These are phyloP conservation scores for Allygus modestus DNA, from an alignment of 2,888 invertebrate genomes.

Conservation along the genomic window DNA sequence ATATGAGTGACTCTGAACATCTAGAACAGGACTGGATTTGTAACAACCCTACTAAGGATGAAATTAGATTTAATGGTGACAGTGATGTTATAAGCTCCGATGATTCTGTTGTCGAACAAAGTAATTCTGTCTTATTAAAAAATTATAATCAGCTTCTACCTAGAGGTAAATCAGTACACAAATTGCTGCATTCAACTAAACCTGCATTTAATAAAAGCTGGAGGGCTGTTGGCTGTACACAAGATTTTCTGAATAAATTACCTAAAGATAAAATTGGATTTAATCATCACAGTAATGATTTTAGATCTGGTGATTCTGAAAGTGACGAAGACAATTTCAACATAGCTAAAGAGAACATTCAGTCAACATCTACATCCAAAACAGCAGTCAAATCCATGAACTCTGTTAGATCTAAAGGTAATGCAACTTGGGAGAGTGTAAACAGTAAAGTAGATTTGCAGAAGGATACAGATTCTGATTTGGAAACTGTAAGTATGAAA, in stretches of 20 bases:
- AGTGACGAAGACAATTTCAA: not conserved
- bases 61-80: not conserved
- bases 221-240: not conserved
- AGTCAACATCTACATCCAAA: no score
- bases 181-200: not conserved
- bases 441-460: no score
- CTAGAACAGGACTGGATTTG: not conserved
- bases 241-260: not conserved
- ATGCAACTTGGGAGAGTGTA: no score
- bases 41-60: not conserved
- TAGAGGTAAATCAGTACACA: not conserved
- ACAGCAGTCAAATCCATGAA: no score
- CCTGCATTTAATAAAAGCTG: not conserved
- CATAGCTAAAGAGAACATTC: not conserved
- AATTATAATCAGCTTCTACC: not conserved
- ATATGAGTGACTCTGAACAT: no score
- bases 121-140: not conserved
- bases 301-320: not conserved
- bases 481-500: not conserved
- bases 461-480: not conserved
- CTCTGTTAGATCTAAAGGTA: no score
- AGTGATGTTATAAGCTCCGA: conserved; percentile 1
- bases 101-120: not conserved
- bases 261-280: not conserved
- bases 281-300: not conserved